phyloP scores from a whole-genome alignment of 2,113 vertebrate genomes.

The Otocyon megalotis region DNA sequence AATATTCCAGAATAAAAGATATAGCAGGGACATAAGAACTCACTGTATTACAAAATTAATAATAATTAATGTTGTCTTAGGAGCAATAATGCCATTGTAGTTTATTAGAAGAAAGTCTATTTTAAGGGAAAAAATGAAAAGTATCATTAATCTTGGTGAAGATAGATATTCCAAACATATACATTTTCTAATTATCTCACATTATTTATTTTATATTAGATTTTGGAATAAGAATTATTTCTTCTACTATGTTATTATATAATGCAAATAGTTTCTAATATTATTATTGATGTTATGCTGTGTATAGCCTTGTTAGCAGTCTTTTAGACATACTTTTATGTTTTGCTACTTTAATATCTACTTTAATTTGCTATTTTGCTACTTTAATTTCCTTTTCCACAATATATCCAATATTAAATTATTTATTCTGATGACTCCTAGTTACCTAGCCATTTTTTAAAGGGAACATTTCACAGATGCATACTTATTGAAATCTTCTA shows the following conservation, averaged over 20 bases:
- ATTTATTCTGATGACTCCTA: not conserved
- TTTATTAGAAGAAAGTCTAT: not conserved
- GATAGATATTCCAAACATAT: not conserved
- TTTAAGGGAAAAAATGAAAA: not conserved
- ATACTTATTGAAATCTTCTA: not conserved
- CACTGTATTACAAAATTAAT: not conserved
- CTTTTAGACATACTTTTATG: not conserved
- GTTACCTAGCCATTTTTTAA: not conserved
- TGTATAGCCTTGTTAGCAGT: not conserved
- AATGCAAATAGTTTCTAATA: not conserved
- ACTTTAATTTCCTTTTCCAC: not conserved
- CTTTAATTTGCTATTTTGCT: not conserved
- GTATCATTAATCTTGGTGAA: not conserved
- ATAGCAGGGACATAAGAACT: not conserved
- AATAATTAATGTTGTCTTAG: not conserved
- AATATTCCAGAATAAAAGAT: not conserved
- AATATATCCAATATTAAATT: not conserved
- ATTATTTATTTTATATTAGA: not conserved
- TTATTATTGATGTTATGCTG: not conserved
- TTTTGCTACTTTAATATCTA: too few relatives aligned
- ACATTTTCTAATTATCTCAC: not conserved
- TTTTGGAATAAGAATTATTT: not conserved
- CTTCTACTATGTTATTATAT: not conserved
- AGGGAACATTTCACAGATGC: not conserved
- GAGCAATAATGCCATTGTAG: not conserved